Conservation (phyloP, 2,888 invertebrate genomes). For the Sthenelais limicola region DNA sequence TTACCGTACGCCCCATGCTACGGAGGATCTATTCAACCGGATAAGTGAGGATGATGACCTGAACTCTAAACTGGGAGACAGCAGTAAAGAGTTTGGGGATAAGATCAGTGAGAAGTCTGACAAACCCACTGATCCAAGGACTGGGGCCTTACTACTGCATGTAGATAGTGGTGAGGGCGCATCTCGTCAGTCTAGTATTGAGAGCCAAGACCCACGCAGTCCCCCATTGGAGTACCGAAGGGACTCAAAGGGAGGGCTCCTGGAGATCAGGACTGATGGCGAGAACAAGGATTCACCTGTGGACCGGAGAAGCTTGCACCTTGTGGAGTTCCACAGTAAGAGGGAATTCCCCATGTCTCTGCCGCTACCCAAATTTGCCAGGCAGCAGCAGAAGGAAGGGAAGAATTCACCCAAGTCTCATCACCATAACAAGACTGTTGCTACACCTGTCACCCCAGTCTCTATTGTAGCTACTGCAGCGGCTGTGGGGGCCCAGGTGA, state of each 20-base stretch:
- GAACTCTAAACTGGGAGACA: constrained; percentile 23
- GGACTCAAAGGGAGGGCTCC: neutral
- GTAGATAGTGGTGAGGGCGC: constrained; percentile 14
- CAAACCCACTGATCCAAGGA: neutral
- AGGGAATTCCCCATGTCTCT: constrained; percentile 79
- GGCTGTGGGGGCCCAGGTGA: constrained; percentile 28
- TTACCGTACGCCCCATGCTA: constrained; percentile 16
- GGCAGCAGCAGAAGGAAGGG: constrained; percentile 15
- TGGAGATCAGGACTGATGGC: neutral
- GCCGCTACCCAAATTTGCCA: constrained; percentile 90
- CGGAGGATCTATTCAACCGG: constrained; percentile 54
- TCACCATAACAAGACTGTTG: constrained; percentile 49
- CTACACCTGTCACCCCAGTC: neutral
- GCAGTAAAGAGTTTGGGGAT: constrained; percentile 24
- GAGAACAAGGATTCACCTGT: constrained; percentile 13
- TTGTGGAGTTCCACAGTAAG: constrained; percentile 17
- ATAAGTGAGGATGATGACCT: constrained; percentile 58
- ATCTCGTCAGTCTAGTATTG: constrained; percentile 31
- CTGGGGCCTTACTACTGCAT: too few species aligned
- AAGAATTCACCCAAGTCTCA: constrained; percentile 54
- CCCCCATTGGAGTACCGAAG: constrained; percentile 32
- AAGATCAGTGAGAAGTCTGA: neutral
- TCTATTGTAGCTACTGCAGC: constrained; percentile 15
- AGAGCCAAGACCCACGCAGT: constrained; percentile 29
- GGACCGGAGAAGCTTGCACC: constrained; percentile 23